Evolutionary conservation across 2,888 invertebrate genomes (phyloP).

Genomic region (Eupithecia subumbrata): DNA sequence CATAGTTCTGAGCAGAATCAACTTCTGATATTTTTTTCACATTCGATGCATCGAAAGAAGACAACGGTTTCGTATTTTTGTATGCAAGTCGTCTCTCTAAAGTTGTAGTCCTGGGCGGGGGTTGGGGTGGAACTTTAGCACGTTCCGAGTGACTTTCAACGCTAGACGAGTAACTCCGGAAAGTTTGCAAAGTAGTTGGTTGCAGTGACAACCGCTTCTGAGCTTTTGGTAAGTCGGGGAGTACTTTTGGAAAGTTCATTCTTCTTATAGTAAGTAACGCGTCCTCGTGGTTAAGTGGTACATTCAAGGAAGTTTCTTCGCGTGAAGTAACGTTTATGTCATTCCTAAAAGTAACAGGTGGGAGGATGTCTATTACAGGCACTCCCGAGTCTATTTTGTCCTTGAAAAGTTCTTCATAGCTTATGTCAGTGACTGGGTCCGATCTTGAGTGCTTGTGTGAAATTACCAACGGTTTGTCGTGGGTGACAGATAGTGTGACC

Average conservation of each 20-base stretch:
- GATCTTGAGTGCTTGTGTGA: conserved; percentile 87
- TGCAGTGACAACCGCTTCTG: conserved; percentile 87
- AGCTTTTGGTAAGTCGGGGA: conserved; percentile 88
- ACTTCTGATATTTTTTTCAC: conserved; percentile 59
- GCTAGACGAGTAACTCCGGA: conserved; percentile 61
- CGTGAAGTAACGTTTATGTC: conserved; percentile 91
- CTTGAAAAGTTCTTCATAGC: conserved; percentile 71
- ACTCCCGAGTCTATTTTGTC: conserved; percentile 60
- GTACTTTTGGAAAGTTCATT: conserved; percentile 92
- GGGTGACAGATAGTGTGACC: conserved; percentile 66
- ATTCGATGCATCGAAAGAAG: conserved; percentile 67
- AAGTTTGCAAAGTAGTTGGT: conserved; percentile 76
- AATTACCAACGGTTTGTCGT: conserved; percentile 76
- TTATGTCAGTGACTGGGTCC: conserved; percentile 86
- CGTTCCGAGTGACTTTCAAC: conserved; percentile 66
- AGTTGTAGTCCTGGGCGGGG: conserved; percentile 90
- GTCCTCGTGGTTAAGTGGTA: conserved; percentile 86
- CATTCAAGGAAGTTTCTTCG: conserved; percentile 76
- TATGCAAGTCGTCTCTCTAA: conserved; percentile 84
- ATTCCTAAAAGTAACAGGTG: conserved; percentile 77
- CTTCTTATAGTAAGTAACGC: conserved; percentile 89
- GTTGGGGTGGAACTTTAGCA: conserved; percentile 85
- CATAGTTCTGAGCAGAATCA: conserved; percentile 61
- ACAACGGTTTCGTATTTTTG: conserved; percentile 70
- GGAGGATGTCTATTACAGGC: conserved; percentile 66